A percentile compares a stretch with the other conserved stretches of the same genome.
phyloP scores from a whole-genome alignment of 2,888 invertebrate genomes.

The Sylvicola fuscatus region DNA sequence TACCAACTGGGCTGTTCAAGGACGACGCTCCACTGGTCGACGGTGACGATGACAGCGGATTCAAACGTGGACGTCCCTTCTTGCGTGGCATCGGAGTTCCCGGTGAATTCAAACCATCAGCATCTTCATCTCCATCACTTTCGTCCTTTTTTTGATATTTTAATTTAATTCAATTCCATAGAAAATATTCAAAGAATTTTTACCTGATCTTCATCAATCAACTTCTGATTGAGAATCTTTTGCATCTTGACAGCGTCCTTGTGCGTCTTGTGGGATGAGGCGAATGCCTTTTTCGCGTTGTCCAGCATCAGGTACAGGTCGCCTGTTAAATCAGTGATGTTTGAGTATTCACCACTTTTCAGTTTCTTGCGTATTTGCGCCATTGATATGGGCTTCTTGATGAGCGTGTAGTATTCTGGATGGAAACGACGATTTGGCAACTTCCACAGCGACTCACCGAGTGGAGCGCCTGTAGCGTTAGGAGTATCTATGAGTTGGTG shows the following conservation, averaged over 20 bases:
- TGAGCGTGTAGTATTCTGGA: slow-evolving; percentile 95
- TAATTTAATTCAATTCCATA: background rate
- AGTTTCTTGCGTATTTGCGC: slow-evolving; percentile 75
- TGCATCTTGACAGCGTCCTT: slow-evolving; percentile 72
- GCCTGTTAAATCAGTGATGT: slow-evolving; percentile 71
- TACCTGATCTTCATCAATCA: slow-evolving; percentile 23
- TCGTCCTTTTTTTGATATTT: slow-evolving; percentile 6
- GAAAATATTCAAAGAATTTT: background rate
- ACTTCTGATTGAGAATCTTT: slow-evolving; percentile 62
- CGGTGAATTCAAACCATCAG: slow-evolving; percentile 2
- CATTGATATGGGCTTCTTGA: slow-evolving; percentile 86
- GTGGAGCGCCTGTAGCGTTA: slow-evolving; percentile 41
- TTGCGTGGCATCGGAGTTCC: slow-evolving; percentile 12
- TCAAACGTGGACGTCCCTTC: slow-evolving; percentile 20
- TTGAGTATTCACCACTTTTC: slow-evolving; percentile 61
- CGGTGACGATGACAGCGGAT: slow-evolving; percentile 5
- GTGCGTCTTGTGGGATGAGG: slow-evolving; percentile 58
- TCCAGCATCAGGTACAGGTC: slow-evolving; percentile 95
- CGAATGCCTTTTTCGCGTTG: slow-evolving; percentile 83
- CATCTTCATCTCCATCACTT: slow-evolving; percentile 10
- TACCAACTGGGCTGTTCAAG: slow-evolving; percentile 5
- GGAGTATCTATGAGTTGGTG: slow-evolving; percentile 17
- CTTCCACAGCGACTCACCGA: slow-evolving; percentile 85
- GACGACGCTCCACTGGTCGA: slow-evolving; percentile 4
- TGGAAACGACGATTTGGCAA: slow-evolving; percentile 79